Conservation (phyloP, 30 jellyfish, hydroid and myxozoan genomes). For the Pseudorhiza aurosa region DNA sequence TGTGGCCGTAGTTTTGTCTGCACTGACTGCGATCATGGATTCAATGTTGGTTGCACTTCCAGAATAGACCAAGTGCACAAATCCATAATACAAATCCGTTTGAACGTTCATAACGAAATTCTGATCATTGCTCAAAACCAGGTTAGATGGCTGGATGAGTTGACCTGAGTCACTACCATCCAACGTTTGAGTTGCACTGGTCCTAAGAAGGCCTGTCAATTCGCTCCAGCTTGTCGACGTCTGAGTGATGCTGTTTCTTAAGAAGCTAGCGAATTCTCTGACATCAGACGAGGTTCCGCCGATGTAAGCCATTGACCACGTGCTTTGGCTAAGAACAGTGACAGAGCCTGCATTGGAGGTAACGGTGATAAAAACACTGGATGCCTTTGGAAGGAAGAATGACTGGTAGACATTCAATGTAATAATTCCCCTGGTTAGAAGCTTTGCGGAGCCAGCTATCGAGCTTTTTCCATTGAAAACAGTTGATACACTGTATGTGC, state of each 20-base stretch:
- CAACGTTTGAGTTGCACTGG: constrained; percentile 47
- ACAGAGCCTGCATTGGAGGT: constrained; percentile 51
- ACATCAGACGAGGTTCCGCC: constrained; percentile 67
- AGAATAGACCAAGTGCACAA: constrained; percentile 73
- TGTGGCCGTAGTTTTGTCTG: constrained; percentile 42
- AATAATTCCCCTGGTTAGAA: constrained; percentile 13
- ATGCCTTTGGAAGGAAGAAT: constrained; percentile 69
- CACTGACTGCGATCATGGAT: constrained; percentile 84
- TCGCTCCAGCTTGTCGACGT: constrained; percentile 41
- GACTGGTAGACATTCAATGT: constrained; percentile 80
- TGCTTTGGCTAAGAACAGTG: constrained; percentile 49
- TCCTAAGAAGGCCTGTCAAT: constrained; percentile 44
- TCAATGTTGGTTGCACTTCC: constrained; percentile 79
- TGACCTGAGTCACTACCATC: constrained; percentile 69
- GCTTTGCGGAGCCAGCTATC: constrained; percentile 33
- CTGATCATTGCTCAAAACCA: constrained; percentile 25
- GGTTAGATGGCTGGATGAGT: constrained; percentile 77
- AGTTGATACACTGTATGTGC: constrained; percentile 75
- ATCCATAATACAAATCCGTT: constrained; percentile 75
- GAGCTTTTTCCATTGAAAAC: constrained; percentile 46
- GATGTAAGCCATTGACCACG: constrained; percentile 88
- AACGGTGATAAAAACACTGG: constrained; percentile 51
- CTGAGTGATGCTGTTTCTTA: constrained; percentile 8
- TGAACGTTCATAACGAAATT: constrained; percentile 63
- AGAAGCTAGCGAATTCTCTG: constrained; percentile 72